Base-by-base conservation (phyloP, 2,888 invertebrate species). In the Crioceris asparagi region DNA sequence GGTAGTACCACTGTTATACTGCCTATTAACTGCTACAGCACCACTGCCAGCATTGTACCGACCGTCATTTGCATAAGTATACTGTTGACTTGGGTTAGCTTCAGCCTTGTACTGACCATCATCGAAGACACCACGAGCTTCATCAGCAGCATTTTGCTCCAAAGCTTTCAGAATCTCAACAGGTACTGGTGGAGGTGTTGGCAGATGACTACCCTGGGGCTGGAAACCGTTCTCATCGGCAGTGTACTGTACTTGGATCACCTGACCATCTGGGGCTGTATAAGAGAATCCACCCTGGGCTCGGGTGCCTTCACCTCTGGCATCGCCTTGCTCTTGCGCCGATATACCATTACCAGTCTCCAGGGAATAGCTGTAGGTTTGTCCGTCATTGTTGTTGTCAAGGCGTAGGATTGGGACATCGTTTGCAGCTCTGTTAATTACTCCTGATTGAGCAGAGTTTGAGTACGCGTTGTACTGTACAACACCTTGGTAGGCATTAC, bases 101-200 rank as follows among this genome's bases (percentile, higher is more conserved):
- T 27, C 27, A 12, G 12, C 45, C 18, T 17, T 43, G 37, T 52
- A 51, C 17, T 49, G 48, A 10, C 53, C 52, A 35, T 50, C 50
- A 29, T 52, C 52, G 12, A 45, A 41, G 8, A 48, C 35, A 26
- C 48, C 52, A 25, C 44, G 42, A 15, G 52, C 53, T 35, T 53
- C 53, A 11, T 53, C 51, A 6, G 52, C 51, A 11, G 48, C 39
- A 35, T 54, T 53, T 14, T 51, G 49, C 41, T 53, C 51, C 8
- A 55, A 27, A 6, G 52, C 46, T 35, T 67, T 65, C 27, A 68
- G 62, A 49, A 74, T 74, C 11, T 67, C 72, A 37, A 68, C 71
- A 1, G 74, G 74, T 44, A 74, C 71, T 16, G 74, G 73, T 2
- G 74, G 74, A 1, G 74, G 67, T 0, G 72, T 72, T n/a, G 74